These are phyloP conservation scores for Polyploca ridens DNA, from an alignment of 2,888 invertebrate genomes.

Conservation along the genomic window DNA sequence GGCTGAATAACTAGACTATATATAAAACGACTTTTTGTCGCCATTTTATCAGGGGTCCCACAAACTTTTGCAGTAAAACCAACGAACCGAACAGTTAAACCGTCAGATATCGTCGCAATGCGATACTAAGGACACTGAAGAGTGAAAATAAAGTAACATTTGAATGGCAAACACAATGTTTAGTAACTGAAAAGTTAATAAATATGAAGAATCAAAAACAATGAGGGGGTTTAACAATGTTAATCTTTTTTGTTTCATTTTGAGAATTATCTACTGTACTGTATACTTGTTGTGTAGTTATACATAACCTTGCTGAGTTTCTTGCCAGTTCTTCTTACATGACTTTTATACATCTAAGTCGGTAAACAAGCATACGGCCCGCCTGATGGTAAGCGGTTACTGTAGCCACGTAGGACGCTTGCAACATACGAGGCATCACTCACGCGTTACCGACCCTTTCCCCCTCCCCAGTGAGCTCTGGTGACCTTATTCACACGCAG, in stretches of 20 bases:
- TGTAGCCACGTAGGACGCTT: too few relatives aligned
- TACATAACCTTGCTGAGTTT: too few relatives aligned
- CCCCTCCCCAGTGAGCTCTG: too few relatives aligned
- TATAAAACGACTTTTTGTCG: constrained; percentile 55
- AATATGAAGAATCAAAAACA: neutral
- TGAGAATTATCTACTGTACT: neutral
- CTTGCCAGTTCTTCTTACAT: neutral
- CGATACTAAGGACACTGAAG: constrained; percentile 46
- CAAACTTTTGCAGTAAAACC: constrained; percentile 75
- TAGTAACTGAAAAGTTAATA: constrained; percentile 4
- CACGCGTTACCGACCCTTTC: too few relatives aligned
- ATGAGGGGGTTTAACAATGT: neutral
- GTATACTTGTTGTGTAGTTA: neutral
- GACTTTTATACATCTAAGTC: too few relatives aligned
- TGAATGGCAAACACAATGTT: constrained; percentile 20
- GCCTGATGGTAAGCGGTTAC: too few relatives aligned
- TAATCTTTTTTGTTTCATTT: neutral
- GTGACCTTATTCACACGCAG: too few relatives aligned
- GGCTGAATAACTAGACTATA: constrained; percentile 45
- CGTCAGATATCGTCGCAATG: constrained; percentile 59
- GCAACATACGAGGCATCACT: too few relatives aligned
- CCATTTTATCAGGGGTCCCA: constrained; percentile 53
- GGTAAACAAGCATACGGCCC: too few relatives aligned
- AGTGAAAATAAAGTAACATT: constrained; percentile 36
- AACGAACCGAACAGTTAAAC: constrained; percentile 76